Percentiles rank a stretch among this genome's conserved stretches.
Conservation (phyloP, 2,797 vertebrate genomes). For the Philypnodon macrostomus region DNA sequence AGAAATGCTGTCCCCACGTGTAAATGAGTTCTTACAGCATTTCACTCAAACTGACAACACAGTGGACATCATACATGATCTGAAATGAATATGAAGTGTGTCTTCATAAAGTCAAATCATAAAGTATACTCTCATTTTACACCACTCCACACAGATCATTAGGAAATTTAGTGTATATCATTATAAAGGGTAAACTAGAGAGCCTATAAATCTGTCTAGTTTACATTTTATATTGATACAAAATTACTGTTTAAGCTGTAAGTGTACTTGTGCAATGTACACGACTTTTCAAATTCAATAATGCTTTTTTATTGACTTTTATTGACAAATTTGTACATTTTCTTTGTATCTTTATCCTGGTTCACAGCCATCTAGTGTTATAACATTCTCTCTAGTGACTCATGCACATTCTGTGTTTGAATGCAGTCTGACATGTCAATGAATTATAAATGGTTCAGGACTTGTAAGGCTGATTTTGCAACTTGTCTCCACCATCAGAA, state of each 20-base stretch:
- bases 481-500: too few species aligned
- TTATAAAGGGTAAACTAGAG: too few species aligned
- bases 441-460: slow-evolving; percentile 11
- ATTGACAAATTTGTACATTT: too few species aligned
- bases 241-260: slow-evolving; percentile 31
- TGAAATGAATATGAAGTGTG: slow-evolving; percentile 25
- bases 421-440: slow-evolving; percentile 17
- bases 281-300: slow-evolving; percentile 4
- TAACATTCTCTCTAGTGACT: slow-evolving; percentile 15
- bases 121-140: too few species aligned
- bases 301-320: slow-evolving; percentile 16
- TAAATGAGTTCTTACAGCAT: slow-evolving; percentile 26
- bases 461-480: neutral
- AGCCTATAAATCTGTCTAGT: slow-evolving; percentile 53
- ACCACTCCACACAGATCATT: slow-evolving; percentile 59
- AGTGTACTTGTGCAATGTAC: too few species aligned
- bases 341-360: too few species aligned
- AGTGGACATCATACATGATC: slow-evolving; percentile 8
- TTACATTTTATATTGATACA: slow-evolving; percentile 56
- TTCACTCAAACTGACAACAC: neutral
- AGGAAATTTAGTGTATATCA: slow-evolving; percentile 51
- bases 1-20: slow-evolving; percentile 31
- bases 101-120: too few species aligned
- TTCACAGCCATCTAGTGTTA: too few species aligned
- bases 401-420: slow-evolving; percentile 7